phyloP scores from a whole-genome alignment of 2,888 invertebrate species.

The Lepidocyrtoides sp. region DNA sequence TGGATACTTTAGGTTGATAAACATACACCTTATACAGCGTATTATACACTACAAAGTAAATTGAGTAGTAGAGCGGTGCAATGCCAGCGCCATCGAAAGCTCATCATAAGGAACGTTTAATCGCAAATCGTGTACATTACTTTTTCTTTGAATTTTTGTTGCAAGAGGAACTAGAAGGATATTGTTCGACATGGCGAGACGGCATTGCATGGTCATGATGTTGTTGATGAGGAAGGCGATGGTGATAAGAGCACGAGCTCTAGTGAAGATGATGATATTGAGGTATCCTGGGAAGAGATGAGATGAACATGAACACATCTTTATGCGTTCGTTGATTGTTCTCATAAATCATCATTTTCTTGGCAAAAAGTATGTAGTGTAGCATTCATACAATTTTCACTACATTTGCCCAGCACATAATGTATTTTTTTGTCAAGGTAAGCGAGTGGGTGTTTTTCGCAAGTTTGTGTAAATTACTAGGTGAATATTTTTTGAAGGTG shows the following conservation, averaged over 20 bases:
- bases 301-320: slow-evolving; percentile 28
- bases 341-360: slow-evolving; percentile 69
- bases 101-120: slow-evolving; percentile 16
- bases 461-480: neutral
- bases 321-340: slow-evolving; percentile 37
- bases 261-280: neutral
- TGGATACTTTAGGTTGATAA: neutral
- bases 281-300: neutral
- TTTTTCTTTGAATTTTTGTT: slow-evolving; percentile 18
- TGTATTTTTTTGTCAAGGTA: neutral
- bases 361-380: neutral
- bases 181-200: neutral
- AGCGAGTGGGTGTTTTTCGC: neutral
- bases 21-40: too few relatives aligned
- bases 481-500: neutral
- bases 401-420: neutral
- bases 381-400: neutral
- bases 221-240: neutral
- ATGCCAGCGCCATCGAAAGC: neutral
- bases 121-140: slow-evolving; percentile 31
- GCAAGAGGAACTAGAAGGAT: slow-evolving; percentile 1
- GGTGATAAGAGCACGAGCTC: neutral
- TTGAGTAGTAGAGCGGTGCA: neutral
- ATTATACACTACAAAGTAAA: neutral
- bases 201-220: neutral